Evolutionary conservation across 2,888 invertebrate species (phyloP).

Genomic region (Machimus atricapillus): DNA sequence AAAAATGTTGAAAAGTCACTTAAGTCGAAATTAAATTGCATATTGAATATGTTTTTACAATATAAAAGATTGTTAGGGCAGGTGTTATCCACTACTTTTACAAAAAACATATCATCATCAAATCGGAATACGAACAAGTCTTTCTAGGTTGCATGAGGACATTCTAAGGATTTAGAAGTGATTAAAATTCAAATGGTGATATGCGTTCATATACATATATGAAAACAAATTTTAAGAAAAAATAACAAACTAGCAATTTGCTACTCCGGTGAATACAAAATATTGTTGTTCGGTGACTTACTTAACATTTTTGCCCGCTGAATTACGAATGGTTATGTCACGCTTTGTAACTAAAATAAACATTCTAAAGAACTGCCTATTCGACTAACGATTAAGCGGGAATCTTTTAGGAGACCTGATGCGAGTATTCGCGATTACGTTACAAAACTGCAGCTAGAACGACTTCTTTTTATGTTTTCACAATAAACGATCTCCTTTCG

Average conservation of each 20-base stretch:
- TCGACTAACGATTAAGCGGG: neutral
- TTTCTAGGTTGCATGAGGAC: neutral
- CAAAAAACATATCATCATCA: neutral
- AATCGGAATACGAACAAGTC: neutral
- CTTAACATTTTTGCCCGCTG: neutral
- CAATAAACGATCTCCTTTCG: slow-evolving; percentile 6
- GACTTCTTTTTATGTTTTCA: neutral
- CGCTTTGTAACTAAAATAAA: neutral
- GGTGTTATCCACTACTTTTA: neutral
- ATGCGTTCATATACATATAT: neutral
- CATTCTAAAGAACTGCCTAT: neutral
- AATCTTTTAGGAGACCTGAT: neutral
- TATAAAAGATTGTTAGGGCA: neutral
- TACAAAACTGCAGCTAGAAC: neutral
- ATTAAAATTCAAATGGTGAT: neutral
- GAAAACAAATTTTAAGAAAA: neutral
- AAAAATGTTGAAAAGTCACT: neutral
- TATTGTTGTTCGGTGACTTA: neutral
- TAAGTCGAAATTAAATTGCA: neutral
- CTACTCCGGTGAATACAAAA: neutral
- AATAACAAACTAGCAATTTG: neutral
- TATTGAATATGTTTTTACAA: neutral
- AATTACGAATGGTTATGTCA: neutral
- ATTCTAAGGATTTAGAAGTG: neutral
- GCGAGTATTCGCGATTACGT: neutral